Percentiles rank a stretch among this genome's conserved stretches.
These are phyloP conservation scores for Tiliacea aurago DNA, from an alignment of 2,888 invertebrate species.

Conservation along the genomic window DNA sequence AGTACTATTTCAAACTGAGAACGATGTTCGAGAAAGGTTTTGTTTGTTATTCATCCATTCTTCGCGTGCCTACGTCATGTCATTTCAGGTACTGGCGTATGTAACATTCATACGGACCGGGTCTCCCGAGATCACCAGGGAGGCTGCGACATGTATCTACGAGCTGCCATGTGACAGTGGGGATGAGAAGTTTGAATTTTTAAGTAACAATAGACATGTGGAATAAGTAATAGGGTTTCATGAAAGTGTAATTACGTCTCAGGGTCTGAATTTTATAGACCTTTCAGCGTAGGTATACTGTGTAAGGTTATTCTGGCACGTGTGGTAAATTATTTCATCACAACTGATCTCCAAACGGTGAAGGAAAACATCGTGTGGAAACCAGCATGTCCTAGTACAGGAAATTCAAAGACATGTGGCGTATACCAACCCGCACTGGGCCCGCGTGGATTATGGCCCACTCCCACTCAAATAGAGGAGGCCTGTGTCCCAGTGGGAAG, in stretches of 20 bases:
- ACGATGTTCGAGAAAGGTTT: conserved; percentile 8
- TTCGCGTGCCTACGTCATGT: conserved; percentile 2
- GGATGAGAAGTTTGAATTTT: conserved; percentile 35
- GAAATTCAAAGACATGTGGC: too few species aligned
- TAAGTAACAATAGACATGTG: conserved; percentile 22
- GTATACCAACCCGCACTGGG: too few species aligned
- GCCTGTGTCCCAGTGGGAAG: too few species aligned
- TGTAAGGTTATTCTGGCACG: too few species aligned
- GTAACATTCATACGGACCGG: conserved; percentile 40
- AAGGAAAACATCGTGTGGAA: too few species aligned
- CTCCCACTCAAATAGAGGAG: too few species aligned
- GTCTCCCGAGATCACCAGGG: conserved; percentile 32
- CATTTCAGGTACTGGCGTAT: conserved; percentile 26
- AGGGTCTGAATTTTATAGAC: neutral
- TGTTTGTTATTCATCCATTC: conserved; percentile 33
- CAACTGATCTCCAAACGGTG: too few species aligned
- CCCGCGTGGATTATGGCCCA: too few species aligned
- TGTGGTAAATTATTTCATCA: too few species aligned
- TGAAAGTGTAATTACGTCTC: neutral
- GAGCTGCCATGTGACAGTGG: conserved; percentile 2
- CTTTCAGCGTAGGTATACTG: neutral
- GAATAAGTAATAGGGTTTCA: conserved; percentile 9
- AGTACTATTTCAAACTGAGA: neutral
- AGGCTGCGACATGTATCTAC: conserved; percentile 17
- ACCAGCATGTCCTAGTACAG: too few species aligned